phyloP scores from a whole-genome alignment of 2,113 vertebrate species.

The Callaeas wilsoni region DNA sequence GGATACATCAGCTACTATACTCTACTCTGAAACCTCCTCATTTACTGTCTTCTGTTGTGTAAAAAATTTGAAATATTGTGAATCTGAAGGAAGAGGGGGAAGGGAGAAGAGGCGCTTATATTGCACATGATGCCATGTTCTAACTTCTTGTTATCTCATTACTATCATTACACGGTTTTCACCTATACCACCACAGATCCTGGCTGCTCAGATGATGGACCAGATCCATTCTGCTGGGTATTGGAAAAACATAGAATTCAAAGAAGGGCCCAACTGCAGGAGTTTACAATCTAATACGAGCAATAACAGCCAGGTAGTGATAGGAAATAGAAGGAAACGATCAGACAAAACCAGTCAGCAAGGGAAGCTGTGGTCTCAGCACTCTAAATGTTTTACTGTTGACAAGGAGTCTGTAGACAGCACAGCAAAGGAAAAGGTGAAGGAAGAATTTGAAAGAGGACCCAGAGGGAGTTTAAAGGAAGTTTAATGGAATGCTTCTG shows the following conservation, averaged over 20 bases:
- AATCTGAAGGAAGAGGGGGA: not conserved
- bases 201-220: not conserved
- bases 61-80: not conserved
- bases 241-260: not conserved
- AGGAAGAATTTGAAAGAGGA: slow-evolving; percentile 7
- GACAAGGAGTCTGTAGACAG: not conserved
- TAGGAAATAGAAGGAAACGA: not conserved
- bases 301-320: not conserved
- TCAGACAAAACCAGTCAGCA: not conserved
- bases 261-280: not conserved
- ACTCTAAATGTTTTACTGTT: not conserved
- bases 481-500: slow-evolving; percentile 26
- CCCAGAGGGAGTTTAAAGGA: not conserved
- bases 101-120: not conserved
- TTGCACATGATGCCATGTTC: not conserved
- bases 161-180: not conserved
- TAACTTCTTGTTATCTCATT: not conserved
- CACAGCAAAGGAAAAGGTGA: slow-evolving; percentile 16
- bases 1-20: not conserved
- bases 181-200: not conserved
- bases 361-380: not conserved
- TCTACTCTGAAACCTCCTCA: not conserved
- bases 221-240: not conserved
- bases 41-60: not conserved
- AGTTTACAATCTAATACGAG: not conserved